Base-by-base conservation (phyloP, 2,888 invertebrate species). In the Malthinus flaveolus region DNA sequence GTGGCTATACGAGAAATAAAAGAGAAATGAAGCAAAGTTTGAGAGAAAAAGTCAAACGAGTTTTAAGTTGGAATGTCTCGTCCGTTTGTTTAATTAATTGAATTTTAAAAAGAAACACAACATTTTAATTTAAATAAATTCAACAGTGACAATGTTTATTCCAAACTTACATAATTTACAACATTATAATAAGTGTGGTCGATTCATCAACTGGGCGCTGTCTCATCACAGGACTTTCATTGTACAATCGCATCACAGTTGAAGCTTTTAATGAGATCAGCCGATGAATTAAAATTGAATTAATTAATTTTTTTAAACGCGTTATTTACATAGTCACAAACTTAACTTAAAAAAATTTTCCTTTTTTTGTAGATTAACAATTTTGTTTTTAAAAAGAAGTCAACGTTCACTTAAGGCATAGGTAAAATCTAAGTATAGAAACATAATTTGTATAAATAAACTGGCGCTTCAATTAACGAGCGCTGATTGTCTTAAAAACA, bases 261-360 rank as follows among this genome's bases (percentile, higher is more conserved):
- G 65, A 65, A 66, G 66, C 67, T 71, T 68, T 66, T 63, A 69
- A 65, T 70, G 71, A 72, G 69, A 71, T 71, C 70, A 72, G 66
- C 67, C 50, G 49, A 45, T 52, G 52, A 56, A 56, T 56, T n/a
- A n/a, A n/a, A n/a, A n/a, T n/a, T n/a, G n/a, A n/a, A n/a, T n/a
- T n/a, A n/a, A n/a, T n/a, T 48, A 12, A 48, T 51, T 34, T 64
- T 55, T 65, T 63, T 61, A 47, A 55, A 52, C 56, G 56, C 62
- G 61, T 64, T 67, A 68, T 68, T 64, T 67, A 68, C 66, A 68
- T 60, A 62, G 59, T 56, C 63, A 60, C 61, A 66, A 67, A 66
- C 63, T 65, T 68, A 66, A 67, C 65, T 62, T 64, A 59, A 54
- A 60, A 56, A 61, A 23, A n/a, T n/a, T 23, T 23, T 23, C 5